A percentile compares a stretch with the other conserved stretches of the same genome.
Conservation (phyloP, 2,797 vertebrate genomes). For the Margarornis squamiger region DNA sequence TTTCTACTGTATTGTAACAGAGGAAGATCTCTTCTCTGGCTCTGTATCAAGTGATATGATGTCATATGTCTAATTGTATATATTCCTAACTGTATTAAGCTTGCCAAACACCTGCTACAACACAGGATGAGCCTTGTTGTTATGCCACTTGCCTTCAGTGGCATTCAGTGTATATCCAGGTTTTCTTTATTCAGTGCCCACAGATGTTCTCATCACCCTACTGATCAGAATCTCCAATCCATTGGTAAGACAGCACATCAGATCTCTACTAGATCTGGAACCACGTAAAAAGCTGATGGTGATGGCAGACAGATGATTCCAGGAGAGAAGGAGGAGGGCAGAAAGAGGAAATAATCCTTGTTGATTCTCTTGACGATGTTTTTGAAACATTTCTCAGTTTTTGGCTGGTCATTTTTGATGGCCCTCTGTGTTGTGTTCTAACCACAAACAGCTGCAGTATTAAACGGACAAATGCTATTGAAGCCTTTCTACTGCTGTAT, state of each 20-base stretch:
- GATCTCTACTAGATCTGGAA: neutral
- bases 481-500: neutral
- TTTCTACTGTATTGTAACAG: neutral
- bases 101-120: neutral
- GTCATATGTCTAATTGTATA: neutral
- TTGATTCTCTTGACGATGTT: neutral
- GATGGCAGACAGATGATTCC: neutral
- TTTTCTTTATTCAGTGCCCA: neutral
- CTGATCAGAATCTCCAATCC: neutral
- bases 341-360: neutral
- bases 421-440: neutral
- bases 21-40: neutral
- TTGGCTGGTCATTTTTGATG: neutral
- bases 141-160: neutral
- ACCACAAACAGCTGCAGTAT: neutral
- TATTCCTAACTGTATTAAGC: neutral
- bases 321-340: neutral
- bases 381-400: neutral
- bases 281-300: neutral
- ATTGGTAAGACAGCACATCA: neutral
- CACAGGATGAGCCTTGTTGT: neutral
- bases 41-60: neutral
- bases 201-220: neutral
- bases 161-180: neutral
- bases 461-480: neutral